A percentile compares a stretch with the other conserved stretches of the same genome.
Conservation (phyloP, 1,140 invertebrate species). For the Temnothorax longispinosus region DNA sequence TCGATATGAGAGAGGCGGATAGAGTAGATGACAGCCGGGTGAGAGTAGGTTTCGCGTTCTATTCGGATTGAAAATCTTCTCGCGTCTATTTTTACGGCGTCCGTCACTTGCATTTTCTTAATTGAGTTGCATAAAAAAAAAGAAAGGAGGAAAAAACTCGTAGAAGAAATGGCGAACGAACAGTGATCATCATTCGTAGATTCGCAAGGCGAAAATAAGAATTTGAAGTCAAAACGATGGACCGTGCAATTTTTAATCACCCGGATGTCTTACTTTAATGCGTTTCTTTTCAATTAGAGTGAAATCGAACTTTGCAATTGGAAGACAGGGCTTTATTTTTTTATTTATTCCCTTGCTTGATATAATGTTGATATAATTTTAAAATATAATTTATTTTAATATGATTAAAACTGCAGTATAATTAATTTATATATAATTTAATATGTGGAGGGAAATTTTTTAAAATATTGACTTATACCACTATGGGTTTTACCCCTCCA, state of each 20-base stretch:
- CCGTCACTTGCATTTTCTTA: background rate
- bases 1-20: background rate
- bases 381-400: background rate
- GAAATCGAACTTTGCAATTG: background rate
- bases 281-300: background rate
- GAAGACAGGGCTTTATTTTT: background rate
- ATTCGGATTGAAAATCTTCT: slow-evolving; percentile 25
- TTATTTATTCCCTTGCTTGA: background rate
- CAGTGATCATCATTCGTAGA: background rate
- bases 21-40: background rate
- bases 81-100: slow-evolving; percentile 9
- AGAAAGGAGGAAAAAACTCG: background rate
- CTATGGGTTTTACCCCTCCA: too few species aligned
- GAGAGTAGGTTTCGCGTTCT: slow-evolving; percentile 21
- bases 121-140: background rate
- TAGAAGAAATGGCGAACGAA: background rate
- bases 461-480: too few species aligned
- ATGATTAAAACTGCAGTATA: background rate
- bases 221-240: background rate
- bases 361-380: background rate
- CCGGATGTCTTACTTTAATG: background rate
- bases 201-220: background rate
- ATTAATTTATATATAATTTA: background rate
- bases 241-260: background rate
- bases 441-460: too few species aligned